These are phyloP conservation scores for Tragelaphus imberbis DNA, from an alignment of 2,113 vertebrate species.

Conservation along the genomic window DNA sequence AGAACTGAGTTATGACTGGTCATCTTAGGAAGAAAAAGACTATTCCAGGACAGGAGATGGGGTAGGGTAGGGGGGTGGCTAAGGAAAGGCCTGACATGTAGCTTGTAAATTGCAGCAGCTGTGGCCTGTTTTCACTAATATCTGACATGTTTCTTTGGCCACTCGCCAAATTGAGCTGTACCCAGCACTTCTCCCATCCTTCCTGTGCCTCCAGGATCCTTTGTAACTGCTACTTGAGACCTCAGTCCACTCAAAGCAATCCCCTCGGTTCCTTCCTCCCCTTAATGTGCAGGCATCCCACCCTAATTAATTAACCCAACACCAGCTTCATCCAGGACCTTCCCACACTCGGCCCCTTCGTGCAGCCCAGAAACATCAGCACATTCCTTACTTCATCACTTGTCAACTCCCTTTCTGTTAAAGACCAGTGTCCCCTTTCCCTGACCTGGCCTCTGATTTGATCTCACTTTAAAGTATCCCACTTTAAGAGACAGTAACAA, in stretches of 20 bases:
- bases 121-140: conserved; percentile 83
- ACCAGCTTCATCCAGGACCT: conserved; percentile 77
- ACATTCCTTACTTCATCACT: conserved; percentile 87
- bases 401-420: conserved; percentile 85
- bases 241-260: conserved; percentile 56
- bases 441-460: conserved; percentile 70
- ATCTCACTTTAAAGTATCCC: conserved; percentile 70
- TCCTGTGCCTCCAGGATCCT: conserved; percentile 65
- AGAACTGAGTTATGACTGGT: conserved; percentile 68
- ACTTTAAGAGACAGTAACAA: conserved; percentile 69
- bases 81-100: conserved; percentile 23
- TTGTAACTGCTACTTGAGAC: conserved; percentile 73
- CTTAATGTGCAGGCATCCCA: conserved; percentile 69
- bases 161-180: conserved; percentile 72
- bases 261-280: conserved; percentile 67
- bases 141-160: conserved; percentile 83
- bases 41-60: conserved; percentile 6
- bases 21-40: conserved; percentile 56
- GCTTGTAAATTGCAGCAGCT: conserved; percentile 80
- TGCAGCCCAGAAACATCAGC: conserved; percentile 80
- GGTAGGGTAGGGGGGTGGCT: background rate
- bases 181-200: conserved; percentile 73
- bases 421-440: conserved; percentile 75
- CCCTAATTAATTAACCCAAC: conserved; percentile 82
- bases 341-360: conserved; percentile 80